These are phyloP conservation scores for Frankliniella intonsa DNA, from an alignment of 2,888 invertebrate species.

Conservation along the genomic window DNA sequence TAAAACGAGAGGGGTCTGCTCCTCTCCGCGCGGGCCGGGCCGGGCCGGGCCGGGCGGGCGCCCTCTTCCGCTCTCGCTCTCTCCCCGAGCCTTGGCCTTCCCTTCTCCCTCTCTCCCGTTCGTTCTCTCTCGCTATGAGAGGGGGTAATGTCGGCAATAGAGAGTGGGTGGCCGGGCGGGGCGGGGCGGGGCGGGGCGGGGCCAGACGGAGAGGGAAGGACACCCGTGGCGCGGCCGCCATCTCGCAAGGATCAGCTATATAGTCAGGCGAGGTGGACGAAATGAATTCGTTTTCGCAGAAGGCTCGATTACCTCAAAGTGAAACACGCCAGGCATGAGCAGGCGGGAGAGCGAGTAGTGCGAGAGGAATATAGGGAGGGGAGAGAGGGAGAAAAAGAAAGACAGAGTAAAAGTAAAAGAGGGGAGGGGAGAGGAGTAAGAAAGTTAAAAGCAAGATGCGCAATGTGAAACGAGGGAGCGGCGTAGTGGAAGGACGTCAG, in stretches of 20 bases:
- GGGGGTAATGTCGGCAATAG: neutral
- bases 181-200: neutral
- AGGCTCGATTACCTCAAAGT: neutral
- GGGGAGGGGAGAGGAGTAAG: too few species aligned
- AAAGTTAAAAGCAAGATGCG: too few species aligned
- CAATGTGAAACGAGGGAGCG: too few species aligned
- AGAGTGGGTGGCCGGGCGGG: slow-evolving; percentile 11
- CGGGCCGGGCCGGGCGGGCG: too few species aligned
- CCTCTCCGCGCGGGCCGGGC: neutral
- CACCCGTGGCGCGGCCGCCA: neutral
- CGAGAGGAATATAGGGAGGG: too few species aligned
- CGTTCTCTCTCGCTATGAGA: too few species aligned
- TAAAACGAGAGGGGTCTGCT: slow-evolving; percentile 31
- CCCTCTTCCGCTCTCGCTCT: too few species aligned
- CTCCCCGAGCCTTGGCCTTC: slow-evolving; percentile 5
- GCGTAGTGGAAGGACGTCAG: too few species aligned
- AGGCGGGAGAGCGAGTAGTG: too few species aligned
- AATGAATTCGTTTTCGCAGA: slow-evolving; percentile 24
- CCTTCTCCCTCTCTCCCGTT: neutral
- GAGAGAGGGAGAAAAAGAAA: too few species aligned
- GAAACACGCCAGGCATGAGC: too few species aligned
- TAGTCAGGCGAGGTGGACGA: slow-evolving; percentile 20
- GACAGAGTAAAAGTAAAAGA: too few species aligned
- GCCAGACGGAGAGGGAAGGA: neutral
- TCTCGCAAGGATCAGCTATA: neutral